phyloP scores from a whole-genome alignment of 2,113 vertebrate genomes.

The Macroglossus sobrinus region DNA sequence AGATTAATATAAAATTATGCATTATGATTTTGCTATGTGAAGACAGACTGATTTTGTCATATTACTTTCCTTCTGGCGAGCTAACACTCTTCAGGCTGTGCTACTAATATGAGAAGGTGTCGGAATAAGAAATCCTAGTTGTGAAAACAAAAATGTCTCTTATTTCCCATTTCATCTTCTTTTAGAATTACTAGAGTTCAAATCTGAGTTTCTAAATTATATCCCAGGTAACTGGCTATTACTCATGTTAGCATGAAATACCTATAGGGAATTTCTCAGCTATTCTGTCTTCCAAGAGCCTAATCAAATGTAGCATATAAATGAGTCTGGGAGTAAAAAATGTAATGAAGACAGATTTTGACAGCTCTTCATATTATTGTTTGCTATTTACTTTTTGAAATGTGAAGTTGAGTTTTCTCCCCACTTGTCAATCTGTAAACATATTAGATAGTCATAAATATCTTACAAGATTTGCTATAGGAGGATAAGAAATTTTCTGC shows the following conservation, averaged over 20 bases:
- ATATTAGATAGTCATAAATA: background rate
- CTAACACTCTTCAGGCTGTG: background rate
- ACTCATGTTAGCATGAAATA: background rate
- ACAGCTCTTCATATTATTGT: background rate
- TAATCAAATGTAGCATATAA: background rate
- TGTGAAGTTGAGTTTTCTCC: background rate
- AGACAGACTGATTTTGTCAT: background rate
- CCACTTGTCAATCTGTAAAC: background rate
- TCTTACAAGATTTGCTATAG: background rate
- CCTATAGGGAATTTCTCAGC: background rate
- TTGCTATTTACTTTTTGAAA: background rate
- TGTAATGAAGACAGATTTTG: background rate
- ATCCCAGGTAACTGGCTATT: background rate
- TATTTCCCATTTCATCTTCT: slow-evolving; percentile 16
- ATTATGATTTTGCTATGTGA: background rate
- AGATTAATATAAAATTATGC: background rate
- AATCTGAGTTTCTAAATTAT: background rate
- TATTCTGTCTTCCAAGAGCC: background rate
- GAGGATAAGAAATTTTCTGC: background rate
- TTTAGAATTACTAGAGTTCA: background rate
- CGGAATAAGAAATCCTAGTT: background rate
- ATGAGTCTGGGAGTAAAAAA: background rate
- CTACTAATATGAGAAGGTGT: slow-evolving; percentile 8
- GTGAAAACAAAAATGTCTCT: slow-evolving; percentile 30
- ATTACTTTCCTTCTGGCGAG: background rate